phyloP scores from a whole-genome alignment of 2,797 vertebrate genomes.

The Lithobates pipiens region DNA sequence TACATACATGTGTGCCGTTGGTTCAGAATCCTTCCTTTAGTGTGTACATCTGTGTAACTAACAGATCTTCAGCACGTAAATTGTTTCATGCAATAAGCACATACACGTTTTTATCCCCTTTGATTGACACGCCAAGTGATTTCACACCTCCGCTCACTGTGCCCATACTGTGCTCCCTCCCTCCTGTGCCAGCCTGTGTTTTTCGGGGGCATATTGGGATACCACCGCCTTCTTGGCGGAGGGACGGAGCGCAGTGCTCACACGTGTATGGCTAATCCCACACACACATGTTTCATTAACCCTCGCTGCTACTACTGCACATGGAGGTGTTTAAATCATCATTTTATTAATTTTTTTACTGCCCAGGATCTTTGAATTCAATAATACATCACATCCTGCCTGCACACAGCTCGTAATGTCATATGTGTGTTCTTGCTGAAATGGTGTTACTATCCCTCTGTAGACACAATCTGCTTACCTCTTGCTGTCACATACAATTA shows the following conservation, averaged over 20 bases:
- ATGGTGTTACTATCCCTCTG: neutral
- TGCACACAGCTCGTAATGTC: neutral
- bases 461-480: neutral
- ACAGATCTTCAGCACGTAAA: no score
- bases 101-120: neutral
- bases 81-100: neutral
- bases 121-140: no score
- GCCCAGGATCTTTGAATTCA: neutral
- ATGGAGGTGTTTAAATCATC: neutral
- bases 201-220: conserved; percentile 35
- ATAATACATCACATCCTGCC: neutral
- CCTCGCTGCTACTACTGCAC: neutral
- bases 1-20: neutral
- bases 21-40: neutral
- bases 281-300: conserved; percentile 14
- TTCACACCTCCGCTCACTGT: neutral
- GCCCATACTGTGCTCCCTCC: neutral
- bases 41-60: no score
- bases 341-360: neutral
- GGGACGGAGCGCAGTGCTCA: conserved; percentile 27
- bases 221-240: conserved; percentile 6
- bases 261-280: conserved; percentile 51
- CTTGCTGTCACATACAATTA: neutral
- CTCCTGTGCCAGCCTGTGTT: conserved; percentile 21
- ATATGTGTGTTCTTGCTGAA: neutral